Conservation (phyloP, 2,113 vertebrate genomes). For the Piliocolobus tephrosceles region DNA sequence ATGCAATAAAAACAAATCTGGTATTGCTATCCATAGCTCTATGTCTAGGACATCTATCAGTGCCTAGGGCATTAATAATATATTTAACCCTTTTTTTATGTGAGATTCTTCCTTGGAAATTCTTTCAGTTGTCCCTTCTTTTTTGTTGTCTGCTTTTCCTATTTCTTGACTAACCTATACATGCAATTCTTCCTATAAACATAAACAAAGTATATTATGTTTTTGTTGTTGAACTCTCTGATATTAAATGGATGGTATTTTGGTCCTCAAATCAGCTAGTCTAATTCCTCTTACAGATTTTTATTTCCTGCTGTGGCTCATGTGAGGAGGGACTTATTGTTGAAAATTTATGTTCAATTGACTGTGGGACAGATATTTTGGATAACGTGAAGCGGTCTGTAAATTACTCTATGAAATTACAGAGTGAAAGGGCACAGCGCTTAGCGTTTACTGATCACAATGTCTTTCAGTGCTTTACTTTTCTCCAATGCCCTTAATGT, state of each 20-base stretch:
- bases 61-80: not conserved
- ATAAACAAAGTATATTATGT: not conserved
- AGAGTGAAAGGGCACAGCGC: not conserved
- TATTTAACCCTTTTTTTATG: not conserved
- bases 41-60: no score
- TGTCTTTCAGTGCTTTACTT: not conserved
- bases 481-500: not conserved
- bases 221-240: not conserved
- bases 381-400: not conserved
- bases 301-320: not conserved
- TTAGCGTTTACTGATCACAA: not conserved
- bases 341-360: not conserved
- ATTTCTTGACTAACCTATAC: not conserved
- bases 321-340: not conserved
- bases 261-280: not conserved
- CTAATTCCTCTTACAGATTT: not conserved
- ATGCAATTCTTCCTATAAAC: not conserved
- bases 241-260: not conserved
- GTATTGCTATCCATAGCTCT: not conserved
- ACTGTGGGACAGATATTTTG: not conserved
- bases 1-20: not conserved
- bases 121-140: fast-evolving
- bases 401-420: not conserved
- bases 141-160: not conserved
- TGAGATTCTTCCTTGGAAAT: not conserved